Evolutionary conservation across 2,888 invertebrate species (phyloP), one percentile per base, ranked within the genome.

Genomic region (Ctena decussata): DNA sequence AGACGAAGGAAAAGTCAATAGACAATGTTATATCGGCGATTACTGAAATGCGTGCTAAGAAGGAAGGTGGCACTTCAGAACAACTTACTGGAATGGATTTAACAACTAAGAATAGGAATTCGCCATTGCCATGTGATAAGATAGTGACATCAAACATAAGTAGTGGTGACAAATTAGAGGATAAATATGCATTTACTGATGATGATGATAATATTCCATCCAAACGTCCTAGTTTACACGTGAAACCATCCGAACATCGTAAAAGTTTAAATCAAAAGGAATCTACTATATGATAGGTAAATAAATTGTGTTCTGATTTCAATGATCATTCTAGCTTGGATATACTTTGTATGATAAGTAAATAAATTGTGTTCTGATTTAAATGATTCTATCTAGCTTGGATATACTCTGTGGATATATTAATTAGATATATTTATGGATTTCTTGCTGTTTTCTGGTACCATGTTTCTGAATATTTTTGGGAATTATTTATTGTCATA

Each of bases 161-260:
- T 24, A 49, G 35, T 12, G 70, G 44, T 53, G 57, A 77, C 32
- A 57, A 79, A 21, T 78, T 86, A 41, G 60, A 86, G 12, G 91
- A 91, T 80, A 90, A 80, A 71, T 91, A 80, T 72, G 90, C 88
- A 6, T 90, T 90, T 78, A 88, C 91, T 15, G 91, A 91, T 39
- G 91, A 91, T 39, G 90, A 90, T 2, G 90, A 89, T 27, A 80
- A 82, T 18, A 21, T 65, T 65, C 32, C 65, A 15, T 32, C 65
- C 11, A 8, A 35, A 35, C 65, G 65, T 35, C 65, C 35, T 21
- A 15, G 35, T 32, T 65, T 65, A 35, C 65, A 65, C 21, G 18
- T 35, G 32, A 65, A 65, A 35, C 35, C 21, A 35, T n/a, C n/a
- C n/a, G 57, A 57, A 6, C 57, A 27, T 2, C 27, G n/a, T 5